Evolutionary conservation across 2,888 invertebrate genomes (phyloP).

Genomic region (Xanthia togata): DNA sequence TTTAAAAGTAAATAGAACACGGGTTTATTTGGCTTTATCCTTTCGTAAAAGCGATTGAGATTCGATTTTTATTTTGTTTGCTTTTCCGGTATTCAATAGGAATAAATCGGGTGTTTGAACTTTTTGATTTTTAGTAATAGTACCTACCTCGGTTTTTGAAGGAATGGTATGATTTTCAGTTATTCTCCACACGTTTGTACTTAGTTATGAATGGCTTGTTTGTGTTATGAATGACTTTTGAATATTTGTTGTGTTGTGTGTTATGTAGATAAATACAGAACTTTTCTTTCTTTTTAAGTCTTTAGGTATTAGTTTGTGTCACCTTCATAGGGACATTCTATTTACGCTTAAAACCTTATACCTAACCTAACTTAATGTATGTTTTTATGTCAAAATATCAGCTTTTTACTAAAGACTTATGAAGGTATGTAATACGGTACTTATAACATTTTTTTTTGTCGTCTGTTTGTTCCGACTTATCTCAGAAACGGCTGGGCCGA

Average conservation of each 20-base stretch:
- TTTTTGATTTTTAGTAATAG: not conserved
- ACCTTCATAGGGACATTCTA: too few relatives aligned
- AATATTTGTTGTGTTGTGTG: not conserved
- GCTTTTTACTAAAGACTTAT: too few relatives aligned
- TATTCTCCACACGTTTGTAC: not conserved
- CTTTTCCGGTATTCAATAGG: not conserved
- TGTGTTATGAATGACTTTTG: not conserved
- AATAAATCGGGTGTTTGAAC: conserved; percentile 12
- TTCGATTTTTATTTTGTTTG: conserved; percentile 46
- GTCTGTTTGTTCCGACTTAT: too few relatives aligned
- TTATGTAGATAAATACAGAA: not conserved
- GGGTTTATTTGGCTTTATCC: conserved; percentile 40
- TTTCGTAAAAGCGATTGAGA: conserved; percentile 30
- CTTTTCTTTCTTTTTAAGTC: too few relatives aligned
- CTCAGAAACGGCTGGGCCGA: too few relatives aligned
- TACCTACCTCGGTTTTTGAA: too few relatives aligned
- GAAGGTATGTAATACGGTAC: too few relatives aligned
- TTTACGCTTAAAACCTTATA: too few relatives aligned
- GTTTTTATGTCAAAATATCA: too few relatives aligned
- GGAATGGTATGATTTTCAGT: not conserved
- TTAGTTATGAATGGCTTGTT: not conserved
- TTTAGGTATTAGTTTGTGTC: too few relatives aligned
- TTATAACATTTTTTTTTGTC: too few relatives aligned
- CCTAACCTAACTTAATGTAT: too few relatives aligned
- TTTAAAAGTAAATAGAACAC: conserved; percentile 60